Evolutionary conservation across 1,140 invertebrate genomes (phyloP), one percentile per base, ranked within the genome.

Genomic region (Epicauta chinensis): DNA sequence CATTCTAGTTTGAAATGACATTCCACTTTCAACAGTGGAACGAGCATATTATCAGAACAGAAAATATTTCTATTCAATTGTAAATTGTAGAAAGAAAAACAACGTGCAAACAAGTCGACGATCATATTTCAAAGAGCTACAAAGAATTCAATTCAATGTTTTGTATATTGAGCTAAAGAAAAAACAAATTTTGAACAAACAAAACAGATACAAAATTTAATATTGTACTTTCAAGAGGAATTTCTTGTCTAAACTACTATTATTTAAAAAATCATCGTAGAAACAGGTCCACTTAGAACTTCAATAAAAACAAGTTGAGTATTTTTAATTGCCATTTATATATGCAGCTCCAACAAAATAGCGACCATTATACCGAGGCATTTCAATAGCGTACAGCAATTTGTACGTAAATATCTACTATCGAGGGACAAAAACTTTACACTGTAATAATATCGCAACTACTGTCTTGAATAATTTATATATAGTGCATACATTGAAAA

Each of bases 321-420:
- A 38, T 37, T 47, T 47, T 47, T 47, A 47, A 47, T 47, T 47
- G 45, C 35, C 34, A 37, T 38, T 35, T 35, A 14, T 46, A 16
- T 16, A 46, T 46, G 43, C 43, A 46, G 30, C 43, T 30, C 31
- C 31, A 10, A n/a, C 36, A 35, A 35, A 46, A 46, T 35, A 46
- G 15, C 14, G 12, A 32, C 43, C 43, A 35, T 46, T 46, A 35
- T 41, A 23, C 39, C n/a, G 16, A 23, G 9, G 11, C 16, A 23
- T 16, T 47, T 38, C 45, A 17, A 47, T 38, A 47, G n/a, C 45
- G 34, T 47, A 38, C 29, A 23, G 45, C 45, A 38, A 47, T 47
- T 37, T 47, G 34, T 29, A 38, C 45, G 45, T 31, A 38, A 46
- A 46, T 46, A 46, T 35, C 16, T 31, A 23, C 34, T 47, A 29